These are phyloP conservation scores for Aythya baeri DNA, from an alignment of 2,113 vertebrate species.

Conservation along the genomic window DNA sequence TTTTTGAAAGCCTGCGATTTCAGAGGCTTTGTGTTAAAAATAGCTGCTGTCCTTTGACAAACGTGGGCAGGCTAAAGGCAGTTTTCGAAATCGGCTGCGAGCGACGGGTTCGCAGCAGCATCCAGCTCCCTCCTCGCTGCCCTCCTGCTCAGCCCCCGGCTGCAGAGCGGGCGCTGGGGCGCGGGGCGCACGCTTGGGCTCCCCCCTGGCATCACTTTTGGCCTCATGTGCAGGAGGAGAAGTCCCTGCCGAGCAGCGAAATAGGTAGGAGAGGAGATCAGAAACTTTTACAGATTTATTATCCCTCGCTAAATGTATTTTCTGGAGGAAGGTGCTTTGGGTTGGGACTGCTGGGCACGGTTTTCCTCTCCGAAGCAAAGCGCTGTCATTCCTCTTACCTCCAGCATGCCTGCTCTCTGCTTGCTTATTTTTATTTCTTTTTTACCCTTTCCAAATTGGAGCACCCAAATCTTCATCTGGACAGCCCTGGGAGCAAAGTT, in stretches of 20 bases:
- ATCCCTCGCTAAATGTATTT: not conserved
- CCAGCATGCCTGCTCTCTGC: accelerated
- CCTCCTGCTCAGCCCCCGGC: accelerated
- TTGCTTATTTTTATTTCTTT: not conserved
- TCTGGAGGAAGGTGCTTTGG: not conserved
- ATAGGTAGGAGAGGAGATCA: not conserved
- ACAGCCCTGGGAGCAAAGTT: not conserved
- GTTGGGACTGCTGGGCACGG: not conserved
- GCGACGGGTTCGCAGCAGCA: not conserved
- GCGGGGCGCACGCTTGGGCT: not conserved
- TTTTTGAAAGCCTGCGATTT: not conserved
- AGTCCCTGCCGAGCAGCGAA: not conserved
- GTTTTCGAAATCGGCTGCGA: not conserved
- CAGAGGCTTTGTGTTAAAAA: conserved; percentile 22
- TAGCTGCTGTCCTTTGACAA: not conserved
- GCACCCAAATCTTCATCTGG: not conserved
- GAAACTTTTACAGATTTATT: not conserved
- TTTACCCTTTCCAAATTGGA: not conserved
- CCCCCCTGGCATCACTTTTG: not conserved
- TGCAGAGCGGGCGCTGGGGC: accelerated
- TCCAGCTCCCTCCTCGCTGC: not conserved
- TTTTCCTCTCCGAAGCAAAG: not conserved
- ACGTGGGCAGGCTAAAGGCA: not conserved
- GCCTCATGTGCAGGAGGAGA: not conserved
- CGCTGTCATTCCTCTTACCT: not conserved